Evolutionary conservation across 2,113 vertebrate species (phyloP).

Genomic region (Bubo bubo): DNA sequence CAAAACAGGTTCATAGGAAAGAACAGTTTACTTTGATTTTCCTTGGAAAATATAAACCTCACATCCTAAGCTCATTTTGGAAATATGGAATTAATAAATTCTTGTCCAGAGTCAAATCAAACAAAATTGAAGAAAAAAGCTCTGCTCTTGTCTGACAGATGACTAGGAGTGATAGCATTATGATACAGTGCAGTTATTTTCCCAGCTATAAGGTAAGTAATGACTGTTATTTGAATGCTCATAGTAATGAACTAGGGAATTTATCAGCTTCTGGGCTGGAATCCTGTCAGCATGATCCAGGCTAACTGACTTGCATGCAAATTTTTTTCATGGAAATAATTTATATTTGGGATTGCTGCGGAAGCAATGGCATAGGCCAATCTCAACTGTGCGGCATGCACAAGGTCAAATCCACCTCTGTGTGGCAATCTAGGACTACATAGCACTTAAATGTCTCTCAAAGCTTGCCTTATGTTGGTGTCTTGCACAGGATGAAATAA

Average conservation of each 20-base stretch:
- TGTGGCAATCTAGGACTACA: neutral
- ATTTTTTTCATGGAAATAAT: neutral
- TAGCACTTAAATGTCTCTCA: neutral
- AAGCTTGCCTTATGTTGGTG: neutral
- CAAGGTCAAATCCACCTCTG: neutral
- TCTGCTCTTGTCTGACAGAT: neutral
- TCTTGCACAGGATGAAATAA: neutral
- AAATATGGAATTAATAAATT: neutral
- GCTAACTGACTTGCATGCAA: neutral
- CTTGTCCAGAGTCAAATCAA: neutral
- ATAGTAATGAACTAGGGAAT: neutral
- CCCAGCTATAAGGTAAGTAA: neutral
- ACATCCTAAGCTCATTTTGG: neutral
- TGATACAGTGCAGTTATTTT: neutral
- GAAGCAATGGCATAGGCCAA: neutral
- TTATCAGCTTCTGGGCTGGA: neutral
- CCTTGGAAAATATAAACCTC: neutral
- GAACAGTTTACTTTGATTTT: neutral
- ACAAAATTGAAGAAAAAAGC: neutral
- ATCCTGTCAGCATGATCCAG: neutral
- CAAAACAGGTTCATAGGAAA: neutral
- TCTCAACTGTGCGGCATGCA: neutral
- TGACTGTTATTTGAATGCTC: accelerated
- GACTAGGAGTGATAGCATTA: neutral
- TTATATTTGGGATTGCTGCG: neutral